Evolutionary conservation across 2,888 invertebrate species (phyloP), one percentile per base, ranked within the genome.

Genomic region (Drymonia ruficornis): DNA sequence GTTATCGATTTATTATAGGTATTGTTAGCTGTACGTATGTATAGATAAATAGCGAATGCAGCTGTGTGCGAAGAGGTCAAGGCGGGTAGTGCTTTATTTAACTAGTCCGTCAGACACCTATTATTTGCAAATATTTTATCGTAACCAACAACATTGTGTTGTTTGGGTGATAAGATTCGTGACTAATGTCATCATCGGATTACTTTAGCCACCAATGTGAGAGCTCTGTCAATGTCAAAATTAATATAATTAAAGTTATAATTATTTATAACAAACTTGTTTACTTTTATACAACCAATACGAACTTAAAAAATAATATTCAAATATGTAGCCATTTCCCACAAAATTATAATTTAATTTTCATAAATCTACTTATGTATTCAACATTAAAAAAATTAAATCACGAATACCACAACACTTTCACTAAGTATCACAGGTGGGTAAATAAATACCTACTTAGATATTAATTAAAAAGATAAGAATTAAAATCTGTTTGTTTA

Each of bases 31-130:
- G 68, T 65, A 68, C 69, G 65, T 72, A 73, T 66, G 64, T 72
- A 73, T 64, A 74, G 76, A 64, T 51, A 68, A 64, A 44, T 69
- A 71, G 70, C 67, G 65, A 74, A 67, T 80, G 77, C 80, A 79
- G 67, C 66, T 69, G 69, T 70, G 67, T 67, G 67, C 64, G 65
- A 53, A 75, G 77, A 79, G 80, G 77, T 80, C 80, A 80, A 79
- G 80, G 80, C 66, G 57, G 61, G 63, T 70, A 67, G 57, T 64
- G 60, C 52, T 63, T 61, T 67, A 71, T 67, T 65, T 61, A 51
- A 63, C 63, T 63, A 67, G 50, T 53, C 43, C 56, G 52, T 56
- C 48, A 55, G 49, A 49, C 65, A 56, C 45, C 47, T 34, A 53
- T 54, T 58, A 57, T 50, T 58, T 52, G 55, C 45, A 60, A 54